These are phyloP conservation scores for Hippocampus zosterae DNA, from an alignment of 2,113 vertebrate species.

Conservation along the genomic window DNA sequence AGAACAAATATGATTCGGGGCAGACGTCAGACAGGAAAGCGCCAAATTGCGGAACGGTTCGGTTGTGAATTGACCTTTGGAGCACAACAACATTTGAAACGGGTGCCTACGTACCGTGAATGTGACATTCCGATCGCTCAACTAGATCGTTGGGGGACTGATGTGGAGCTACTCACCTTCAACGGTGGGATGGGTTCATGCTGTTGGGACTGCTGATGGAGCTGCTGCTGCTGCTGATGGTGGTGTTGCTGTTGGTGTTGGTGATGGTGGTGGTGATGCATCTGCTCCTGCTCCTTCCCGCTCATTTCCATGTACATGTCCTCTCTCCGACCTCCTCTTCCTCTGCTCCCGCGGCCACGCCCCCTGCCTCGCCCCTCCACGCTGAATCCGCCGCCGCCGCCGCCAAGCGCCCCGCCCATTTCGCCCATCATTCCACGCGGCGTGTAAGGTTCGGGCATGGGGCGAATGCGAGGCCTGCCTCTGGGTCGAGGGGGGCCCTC, in stretches of 20 bases:
- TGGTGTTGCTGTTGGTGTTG: constrained; percentile 60
- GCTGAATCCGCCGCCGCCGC: constrained; percentile 58
- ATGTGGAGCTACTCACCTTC: constrained; percentile 61
- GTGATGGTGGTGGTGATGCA: constrained; percentile 64
- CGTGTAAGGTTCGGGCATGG: constrained; percentile 77
- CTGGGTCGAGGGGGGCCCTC: constrained; percentile 85
- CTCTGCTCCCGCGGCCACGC: constrained; percentile 67
- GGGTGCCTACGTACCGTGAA: no score
- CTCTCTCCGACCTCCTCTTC: constrained; percentile 70
- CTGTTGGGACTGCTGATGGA: constrained; percentile 61
- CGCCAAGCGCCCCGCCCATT: constrained; percentile 52
- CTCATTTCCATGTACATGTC: constrained; percentile 73
- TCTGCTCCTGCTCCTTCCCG: constrained; percentile 67
- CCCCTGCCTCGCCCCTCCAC: constrained; percentile 55
- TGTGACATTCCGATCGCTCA: no score
- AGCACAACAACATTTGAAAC: no score
- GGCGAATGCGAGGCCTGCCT: constrained; percentile 84
- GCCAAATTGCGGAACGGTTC: background rate
- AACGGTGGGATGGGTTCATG: constrained; percentile 75
- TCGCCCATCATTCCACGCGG: constrained; percentile 72
- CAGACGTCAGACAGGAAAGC: background rate
- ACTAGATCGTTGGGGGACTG: no score
- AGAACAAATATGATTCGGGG: background rate
- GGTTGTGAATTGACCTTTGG: background rate
- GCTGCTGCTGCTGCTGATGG: constrained; percentile 62